Percentiles rank a stretch among this genome's conserved stretches.
Evolutionary conservation across 2,888 invertebrate genomes (phyloP).

Genomic region (Linnaemya vulpina): DNA sequence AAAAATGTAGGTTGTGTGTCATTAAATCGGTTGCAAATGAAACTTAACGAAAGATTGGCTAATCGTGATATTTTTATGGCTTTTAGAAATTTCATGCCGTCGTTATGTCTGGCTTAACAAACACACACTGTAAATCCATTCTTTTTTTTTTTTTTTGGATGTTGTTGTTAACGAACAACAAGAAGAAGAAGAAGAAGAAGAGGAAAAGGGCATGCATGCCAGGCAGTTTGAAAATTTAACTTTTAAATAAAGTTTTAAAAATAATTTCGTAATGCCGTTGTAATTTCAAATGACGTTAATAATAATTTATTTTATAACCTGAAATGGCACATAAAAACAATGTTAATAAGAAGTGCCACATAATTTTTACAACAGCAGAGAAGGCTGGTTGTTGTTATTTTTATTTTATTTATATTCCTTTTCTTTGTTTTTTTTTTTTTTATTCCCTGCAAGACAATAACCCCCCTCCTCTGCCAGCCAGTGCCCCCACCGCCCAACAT

Average conservation of each 20-base stretch:
- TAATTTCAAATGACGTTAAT: conserved; percentile 79
- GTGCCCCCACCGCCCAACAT: conserved; percentile 21
- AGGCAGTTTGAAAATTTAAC: conserved; percentile 34
- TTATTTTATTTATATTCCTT: no score
- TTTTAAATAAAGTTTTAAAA: conserved; percentile 55
- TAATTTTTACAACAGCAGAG: conserved; percentile 62
- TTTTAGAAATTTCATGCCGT: conserved; percentile 47
- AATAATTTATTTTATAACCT: conserved; percentile 82
- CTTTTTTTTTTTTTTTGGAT: conserved; percentile 1
- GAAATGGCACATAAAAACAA: conserved; percentile 80
- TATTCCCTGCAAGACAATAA: conserved; percentile 17
- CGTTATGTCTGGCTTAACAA: conserved; percentile 64
- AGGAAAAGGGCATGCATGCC: background rate
- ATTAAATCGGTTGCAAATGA: conserved; percentile 40
- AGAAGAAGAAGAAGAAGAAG: background rate
- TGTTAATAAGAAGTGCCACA: conserved; percentile 72
- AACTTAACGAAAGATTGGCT: conserved; percentile 47
- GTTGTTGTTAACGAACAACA: background rate
- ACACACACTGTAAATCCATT: background rate
- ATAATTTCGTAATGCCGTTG: conserved; percentile 67
- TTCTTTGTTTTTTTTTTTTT: background rate
- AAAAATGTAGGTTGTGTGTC: conserved; percentile 52
- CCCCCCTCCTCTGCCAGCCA: background rate
- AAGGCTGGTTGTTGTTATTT: conserved; percentile 24
- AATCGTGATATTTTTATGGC: conserved; percentile 37